phyloP scores from a whole-genome alignment of 1,140 invertebrate species.

The Proales similis region DNA sequence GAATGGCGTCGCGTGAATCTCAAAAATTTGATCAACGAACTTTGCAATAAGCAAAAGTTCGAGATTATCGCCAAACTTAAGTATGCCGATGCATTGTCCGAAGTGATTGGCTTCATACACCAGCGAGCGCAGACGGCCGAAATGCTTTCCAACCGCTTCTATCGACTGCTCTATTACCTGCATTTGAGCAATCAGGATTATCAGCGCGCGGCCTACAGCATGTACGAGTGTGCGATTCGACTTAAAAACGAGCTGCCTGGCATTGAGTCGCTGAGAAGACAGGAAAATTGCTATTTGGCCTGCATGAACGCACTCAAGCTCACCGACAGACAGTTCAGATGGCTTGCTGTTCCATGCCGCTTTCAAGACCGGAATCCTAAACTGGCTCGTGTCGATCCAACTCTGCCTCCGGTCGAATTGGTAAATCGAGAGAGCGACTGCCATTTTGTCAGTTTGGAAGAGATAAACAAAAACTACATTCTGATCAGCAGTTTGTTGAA shows the following conservation, averaged over 20 bases:
- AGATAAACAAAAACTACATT: constrained; percentile 33
- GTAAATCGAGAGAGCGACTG: not conserved
- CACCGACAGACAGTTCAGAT: not conserved
- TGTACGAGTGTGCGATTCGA: constrained; percentile 28
- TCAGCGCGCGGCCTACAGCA: constrained; percentile 5
- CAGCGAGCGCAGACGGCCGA: constrained; percentile 17
- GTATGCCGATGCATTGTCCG: constrained; percentile 19
- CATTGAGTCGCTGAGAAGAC: constrained; percentile 16
- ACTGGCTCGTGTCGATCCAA: not conserved
- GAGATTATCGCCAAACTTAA: constrained; percentile 22
- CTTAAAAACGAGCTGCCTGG: not conserved
- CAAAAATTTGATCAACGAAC: constrained; percentile 35
- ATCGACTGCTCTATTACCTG: constrained; percentile 1
- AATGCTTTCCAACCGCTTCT: constrained; percentile 14
- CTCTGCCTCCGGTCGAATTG: not conserved
- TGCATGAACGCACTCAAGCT: constrained; percentile 28
- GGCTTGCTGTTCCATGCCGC: not conserved
- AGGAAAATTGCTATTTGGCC: constrained; percentile 25
- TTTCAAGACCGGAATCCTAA: not conserved
- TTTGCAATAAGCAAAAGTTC: constrained; percentile 25
- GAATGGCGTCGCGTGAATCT: constrained; percentile 30
- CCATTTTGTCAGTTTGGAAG: constrained; percentile 13
- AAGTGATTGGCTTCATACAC: constrained; percentile 10
- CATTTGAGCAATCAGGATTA: constrained; percentile 12
- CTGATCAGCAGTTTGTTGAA: constrained; percentile 6